A percentile compares a stretch with the other conserved stretches of the same genome.
These are phyloP conservation scores for Rutpela maculata DNA, from an alignment of 2,888 invertebrate genomes.

Conservation along the genomic window DNA sequence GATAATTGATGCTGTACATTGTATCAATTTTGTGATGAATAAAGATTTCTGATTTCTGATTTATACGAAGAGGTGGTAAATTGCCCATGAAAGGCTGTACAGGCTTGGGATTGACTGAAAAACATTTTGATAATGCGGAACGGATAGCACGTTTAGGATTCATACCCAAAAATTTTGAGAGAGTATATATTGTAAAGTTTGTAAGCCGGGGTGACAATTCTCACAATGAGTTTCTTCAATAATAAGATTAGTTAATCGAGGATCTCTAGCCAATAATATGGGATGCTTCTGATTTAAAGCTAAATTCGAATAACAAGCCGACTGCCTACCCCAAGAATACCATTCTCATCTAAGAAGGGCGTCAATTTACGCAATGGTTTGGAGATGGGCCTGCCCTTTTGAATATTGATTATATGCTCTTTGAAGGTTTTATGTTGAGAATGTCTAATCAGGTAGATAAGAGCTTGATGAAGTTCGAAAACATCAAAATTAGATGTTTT, in stretches of 20 bases:
- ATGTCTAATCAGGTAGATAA: slow-evolving; percentile 20
- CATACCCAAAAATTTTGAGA: not conserved
- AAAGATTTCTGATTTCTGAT: too few species aligned
- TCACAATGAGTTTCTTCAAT: not conserved
- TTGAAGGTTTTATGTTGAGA: slow-evolving; percentile 32
- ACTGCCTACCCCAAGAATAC: slow-evolving; percentile 48
- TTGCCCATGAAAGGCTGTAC: too few species aligned
- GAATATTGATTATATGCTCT: slow-evolving; percentile 20
- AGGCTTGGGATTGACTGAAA: too few species aligned
- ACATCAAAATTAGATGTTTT: slow-evolving; percentile 4
- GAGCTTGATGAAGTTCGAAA: slow-evolving; percentile 12
- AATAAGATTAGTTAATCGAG: slow-evolving; percentile 9
- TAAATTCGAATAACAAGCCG: slow-evolving; percentile 38
- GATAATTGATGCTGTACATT: too few species aligned
- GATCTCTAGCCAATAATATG: not conserved
- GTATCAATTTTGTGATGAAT: too few species aligned
- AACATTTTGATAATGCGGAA: not conserved
- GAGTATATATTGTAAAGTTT: not conserved
- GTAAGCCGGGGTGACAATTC: not conserved
- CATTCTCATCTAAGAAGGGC: slow-evolving; percentile 44
- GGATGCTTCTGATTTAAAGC: slow-evolving; percentile 26
- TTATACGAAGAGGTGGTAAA: too few species aligned
- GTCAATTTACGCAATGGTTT: slow-evolving; percentile 41
- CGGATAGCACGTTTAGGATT: not conserved
- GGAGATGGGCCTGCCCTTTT: slow-evolving; percentile 19